Evolutionary conservation across 2,113 vertebrate genomes (phyloP).

Genomic region (Arenaria interpres): DNA sequence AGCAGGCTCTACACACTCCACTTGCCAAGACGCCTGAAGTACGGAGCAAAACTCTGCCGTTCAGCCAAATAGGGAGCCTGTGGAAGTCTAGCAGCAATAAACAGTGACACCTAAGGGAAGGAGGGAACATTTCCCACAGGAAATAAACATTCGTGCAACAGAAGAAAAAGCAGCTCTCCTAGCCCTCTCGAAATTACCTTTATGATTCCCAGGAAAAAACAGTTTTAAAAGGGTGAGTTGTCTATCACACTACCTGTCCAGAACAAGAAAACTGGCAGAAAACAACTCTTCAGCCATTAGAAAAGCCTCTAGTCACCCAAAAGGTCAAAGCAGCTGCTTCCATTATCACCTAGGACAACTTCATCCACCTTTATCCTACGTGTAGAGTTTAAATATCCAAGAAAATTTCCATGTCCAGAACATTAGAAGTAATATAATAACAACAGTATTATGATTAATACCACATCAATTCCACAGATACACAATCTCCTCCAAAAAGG

Average conservation of each 20-base stretch:
- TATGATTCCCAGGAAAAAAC: not conserved
- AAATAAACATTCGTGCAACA: not conserved
- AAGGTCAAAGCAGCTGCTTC: not conserved
- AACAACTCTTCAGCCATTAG: not conserved
- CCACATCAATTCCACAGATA: not conserved
- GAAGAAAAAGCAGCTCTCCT: not conserved
- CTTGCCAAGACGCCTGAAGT: conserved; percentile 47
- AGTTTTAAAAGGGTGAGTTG: not conserved
- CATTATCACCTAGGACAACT: not conserved
- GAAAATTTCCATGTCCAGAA: not conserved
- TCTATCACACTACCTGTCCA: not conserved
- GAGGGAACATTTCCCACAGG: not conserved
- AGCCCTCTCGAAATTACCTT: not conserved
- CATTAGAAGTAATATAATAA: not conserved
- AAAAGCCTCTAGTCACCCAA: not conserved
- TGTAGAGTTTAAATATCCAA: not conserved
- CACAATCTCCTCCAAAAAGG: not conserved
- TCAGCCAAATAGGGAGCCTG: not conserved
- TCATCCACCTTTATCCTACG: not conserved
- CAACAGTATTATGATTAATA: not conserved
- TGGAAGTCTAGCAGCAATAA: not conserved
- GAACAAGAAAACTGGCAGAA: not conserved
- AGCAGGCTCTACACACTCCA: conserved; percentile 21
- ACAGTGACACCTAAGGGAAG: conserved; percentile 63
- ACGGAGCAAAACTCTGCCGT: conserved; percentile 2